Conservation (phyloP, 2,888 invertebrate species). For the Monoplex corrugatus region DNA sequence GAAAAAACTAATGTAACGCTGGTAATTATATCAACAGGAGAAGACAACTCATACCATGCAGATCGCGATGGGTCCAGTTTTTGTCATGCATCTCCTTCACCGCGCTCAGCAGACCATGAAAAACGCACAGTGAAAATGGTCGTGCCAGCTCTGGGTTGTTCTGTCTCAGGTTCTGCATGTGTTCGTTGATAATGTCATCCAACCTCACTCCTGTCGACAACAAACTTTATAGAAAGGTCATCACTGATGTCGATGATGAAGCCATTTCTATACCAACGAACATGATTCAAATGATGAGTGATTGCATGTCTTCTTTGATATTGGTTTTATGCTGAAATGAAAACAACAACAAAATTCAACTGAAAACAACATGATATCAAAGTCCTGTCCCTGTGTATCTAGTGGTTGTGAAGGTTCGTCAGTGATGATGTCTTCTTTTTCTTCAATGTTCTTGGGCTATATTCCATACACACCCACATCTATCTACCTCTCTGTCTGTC, state of each 20-base stretch:
- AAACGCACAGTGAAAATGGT: slow-evolving; percentile 68
- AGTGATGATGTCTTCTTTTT: too few species aligned
- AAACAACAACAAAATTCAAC: too few species aligned
- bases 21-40: too few species aligned
- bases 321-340: too few species aligned
- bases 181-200: slow-evolving; percentile 65
- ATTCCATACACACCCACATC: too few species aligned
- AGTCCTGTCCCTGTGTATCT: too few species aligned
- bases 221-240: background rate
- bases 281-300: background rate
- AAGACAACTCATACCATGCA: slow-evolving; percentile 67
- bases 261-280: too few species aligned
- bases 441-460: too few species aligned
- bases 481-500: background rate
- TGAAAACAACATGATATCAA: too few species aligned
- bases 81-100: slow-evolving; percentile 63
- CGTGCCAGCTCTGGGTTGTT: slow-evolving; percentile 47
- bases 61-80: slow-evolving; percentile 69
- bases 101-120: slow-evolving; percentile 66
- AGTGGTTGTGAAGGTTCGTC: too few species aligned
- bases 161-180: slow-evolving; percentile 44
- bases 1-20: too few species aligned
- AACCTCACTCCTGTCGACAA: slow-evolving; percentile 63
- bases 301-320: too few species aligned
- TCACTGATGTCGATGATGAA: background rate